Conservation (phyloP, 1,140 invertebrate species). For the Scaptomyza pallida region DNA sequence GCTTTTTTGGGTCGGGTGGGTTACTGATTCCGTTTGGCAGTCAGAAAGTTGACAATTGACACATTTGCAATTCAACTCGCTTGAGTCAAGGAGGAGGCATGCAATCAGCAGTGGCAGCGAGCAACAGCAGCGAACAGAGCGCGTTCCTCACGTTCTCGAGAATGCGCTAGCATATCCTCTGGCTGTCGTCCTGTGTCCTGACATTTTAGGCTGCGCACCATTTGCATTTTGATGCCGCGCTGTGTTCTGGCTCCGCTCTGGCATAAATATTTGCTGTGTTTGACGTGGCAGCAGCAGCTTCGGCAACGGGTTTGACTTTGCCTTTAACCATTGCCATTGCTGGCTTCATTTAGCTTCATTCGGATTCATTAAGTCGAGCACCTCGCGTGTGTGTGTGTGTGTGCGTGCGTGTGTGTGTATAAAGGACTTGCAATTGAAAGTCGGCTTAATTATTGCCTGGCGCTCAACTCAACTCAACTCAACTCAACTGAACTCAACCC, state of each 20-base stretch:
- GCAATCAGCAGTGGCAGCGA: neutral
- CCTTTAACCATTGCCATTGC: slow-evolving; percentile 15
- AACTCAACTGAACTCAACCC: slow-evolving; percentile 27
- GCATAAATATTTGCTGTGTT: slow-evolving; percentile 81
- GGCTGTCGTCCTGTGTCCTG: slow-evolving; percentile 11
- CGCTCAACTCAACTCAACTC: slow-evolving; percentile 23
- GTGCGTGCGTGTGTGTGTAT: slow-evolving; percentile 13
- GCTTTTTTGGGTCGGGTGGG: too few relatives aligned
- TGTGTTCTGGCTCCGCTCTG: slow-evolving; percentile 5
- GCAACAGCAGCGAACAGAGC: slow-evolving; percentile 36
- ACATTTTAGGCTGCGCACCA: slow-evolving; percentile 42
- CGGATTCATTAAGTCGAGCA: slow-evolving; percentile 80
- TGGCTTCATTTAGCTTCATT: slow-evolving; percentile 30
- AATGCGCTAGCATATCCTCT: slow-evolving; percentile 4
- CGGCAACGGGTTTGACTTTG: slow-evolving; percentile 57
- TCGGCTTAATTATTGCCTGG: slow-evolving; percentile 70
- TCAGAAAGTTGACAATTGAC: slow-evolving; percentile 80
- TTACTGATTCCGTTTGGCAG: slow-evolving; percentile 44
- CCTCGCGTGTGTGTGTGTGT: slow-evolving; percentile 7
- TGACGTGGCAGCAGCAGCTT: slow-evolving; percentile 63
- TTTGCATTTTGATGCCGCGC: slow-evolving; percentile 52
- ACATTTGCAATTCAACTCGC: slow-evolving; percentile 80
- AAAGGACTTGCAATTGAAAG: slow-evolving; percentile 7
- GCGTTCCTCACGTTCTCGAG: slow-evolving; percentile 18
- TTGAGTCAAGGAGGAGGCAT: slow-evolving; percentile 44